Evolutionary conservation across 2,113 vertebrate genomes (phyloP).

Genomic region (Meleagris gallopavo): DNA sequence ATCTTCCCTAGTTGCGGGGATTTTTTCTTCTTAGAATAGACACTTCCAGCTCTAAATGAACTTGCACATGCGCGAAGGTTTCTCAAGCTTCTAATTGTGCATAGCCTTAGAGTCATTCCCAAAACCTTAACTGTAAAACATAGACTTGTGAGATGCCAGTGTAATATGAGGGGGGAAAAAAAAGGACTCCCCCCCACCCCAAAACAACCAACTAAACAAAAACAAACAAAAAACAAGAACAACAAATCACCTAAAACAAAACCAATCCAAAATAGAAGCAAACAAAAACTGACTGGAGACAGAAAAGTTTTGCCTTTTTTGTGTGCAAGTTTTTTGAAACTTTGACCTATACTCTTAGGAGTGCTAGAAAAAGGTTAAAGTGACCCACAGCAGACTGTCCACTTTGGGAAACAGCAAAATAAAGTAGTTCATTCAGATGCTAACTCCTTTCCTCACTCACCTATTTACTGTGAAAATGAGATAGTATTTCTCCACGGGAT

Average conservation of each 20-base stretch:
- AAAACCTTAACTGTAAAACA: not conserved
- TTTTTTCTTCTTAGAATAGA: not conserved
- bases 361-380: not conserved
- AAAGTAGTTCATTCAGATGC: not conserved
- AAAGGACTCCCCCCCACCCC: not conserved
- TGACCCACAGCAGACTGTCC: not conserved
- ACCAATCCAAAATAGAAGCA: no score
- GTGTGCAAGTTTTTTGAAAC: not conserved
- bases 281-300: not conserved
- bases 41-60: not conserved
- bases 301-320: not conserved
- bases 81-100: not conserved
- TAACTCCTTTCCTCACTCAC: not conserved
- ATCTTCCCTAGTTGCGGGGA: not conserved
- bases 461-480: not conserved
- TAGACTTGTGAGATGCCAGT: not conserved
- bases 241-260: no score
- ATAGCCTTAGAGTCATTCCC: not conserved
- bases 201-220: not conserved
- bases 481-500: not conserved
- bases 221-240: not conserved
- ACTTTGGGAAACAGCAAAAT: not conserved
- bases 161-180: not conserved
- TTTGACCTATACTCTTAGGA: not conserved
- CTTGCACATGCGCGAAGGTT: not conserved